Evolutionary conservation across 2,113 vertebrate species (phyloP), one percentile per base, ranked within the genome.

Genomic region (Lates calcarifer): DNA sequence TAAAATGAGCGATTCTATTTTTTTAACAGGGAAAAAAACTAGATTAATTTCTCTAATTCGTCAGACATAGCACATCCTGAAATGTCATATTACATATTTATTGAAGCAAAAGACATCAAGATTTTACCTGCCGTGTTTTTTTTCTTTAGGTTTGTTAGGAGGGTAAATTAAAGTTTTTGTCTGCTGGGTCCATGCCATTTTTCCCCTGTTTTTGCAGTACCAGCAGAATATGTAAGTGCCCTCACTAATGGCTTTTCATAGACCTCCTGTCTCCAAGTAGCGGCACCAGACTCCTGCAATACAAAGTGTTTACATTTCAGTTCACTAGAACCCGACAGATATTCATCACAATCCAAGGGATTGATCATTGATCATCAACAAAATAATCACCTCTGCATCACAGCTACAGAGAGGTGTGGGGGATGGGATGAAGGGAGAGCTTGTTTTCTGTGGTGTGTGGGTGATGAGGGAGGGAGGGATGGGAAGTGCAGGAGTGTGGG

Each of bases 41-140:
- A n/a, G 1, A 41, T 3, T 49, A 0, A 51, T 81, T 78, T 61
- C 51, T 28, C 6, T 6, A 60, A 33, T 63, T 20, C 10, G 12
- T 64, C 53, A 85, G 74, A 53, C 74, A 63, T 49, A 68, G 33
- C 29, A 45, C 74, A 74, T 72, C 31, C 26, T 70, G 76, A 87
- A 77, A 79, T 62, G 57, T 83, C 83, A 80, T 37, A 81, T 88
- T 66, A 60, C 37, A 82, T 75, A 85, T 84, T 83, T 41, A 85
- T 60, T 68, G 67, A 63, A 63, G 71, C 55, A 83, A 77, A 83
- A 69, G 24, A 65, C 14, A 28, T 20, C 67, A 39, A 26, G 51
- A 66, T 79, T 58, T 73, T 57, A 83, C 76, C 81, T 73, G 60
- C 22, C 31, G 15, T 71, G 26, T 37, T 51, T 63, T 62, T 35